Evolutionary conservation across 2,888 invertebrate species (phyloP), one percentile per base, ranked within the genome.

Genomic region (Melipona beecheii): DNA sequence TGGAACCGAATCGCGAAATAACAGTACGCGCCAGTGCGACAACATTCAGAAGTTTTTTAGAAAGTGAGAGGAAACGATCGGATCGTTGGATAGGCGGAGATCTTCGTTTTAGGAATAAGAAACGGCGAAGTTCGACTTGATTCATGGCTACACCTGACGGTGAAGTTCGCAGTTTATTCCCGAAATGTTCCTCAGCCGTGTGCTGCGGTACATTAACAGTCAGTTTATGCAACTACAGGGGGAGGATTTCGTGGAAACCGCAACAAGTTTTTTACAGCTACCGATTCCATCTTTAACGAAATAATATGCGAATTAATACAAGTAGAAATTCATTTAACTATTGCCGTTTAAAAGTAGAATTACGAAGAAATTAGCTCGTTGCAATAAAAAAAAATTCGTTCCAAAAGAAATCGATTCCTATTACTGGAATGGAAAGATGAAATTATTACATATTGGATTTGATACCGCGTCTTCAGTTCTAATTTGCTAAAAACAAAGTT

Each of bases 91-190:
- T 31, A 72, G 68, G 66, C 56, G 50, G 76, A 64, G 68, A 69
- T 31, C 11, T 64, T 76, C 75, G 62, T 68, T 75, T 52, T 60
- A 64, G 76, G 52, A 66, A 60, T 52, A 76, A 83, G 72, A 82
- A 83, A 83, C 69, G 83, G 69, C 36, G 27, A 83, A 83, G 69
- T 77, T 73, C 24, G n/a, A 15, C 31, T 70, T 73, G 83, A 83
- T 83, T 69, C 77, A 82, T 73, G 65, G 73, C 54, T 76, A 83
- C 73, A 60, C 50, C 69, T 52, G 83, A 65, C 72, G 71, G 64
- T 83, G 73, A 83, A 83, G 69, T 69, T 74, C 27, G 24, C 68
- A 36, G 77, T 83, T 83, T 74, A 83, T 83, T 73, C 54, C 52
- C 60, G 54, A 74, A 75, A 31, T 21, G 36, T 60, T 64, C 49